Base-by-base conservation (phyloP, 2,113 vertebrate species). In the Poeciliopsis turrubarensis region DNA sequence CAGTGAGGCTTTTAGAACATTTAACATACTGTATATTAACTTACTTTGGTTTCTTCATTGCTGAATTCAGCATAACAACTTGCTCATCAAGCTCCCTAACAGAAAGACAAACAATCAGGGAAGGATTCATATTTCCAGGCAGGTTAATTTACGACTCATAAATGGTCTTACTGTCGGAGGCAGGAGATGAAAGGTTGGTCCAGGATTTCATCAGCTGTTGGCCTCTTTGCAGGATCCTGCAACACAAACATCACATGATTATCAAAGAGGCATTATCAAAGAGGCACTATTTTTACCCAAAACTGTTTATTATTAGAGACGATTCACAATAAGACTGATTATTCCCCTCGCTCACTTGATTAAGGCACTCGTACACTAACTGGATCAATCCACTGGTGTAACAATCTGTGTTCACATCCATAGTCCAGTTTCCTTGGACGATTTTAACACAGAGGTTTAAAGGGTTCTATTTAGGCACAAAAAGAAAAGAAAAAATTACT, bases 361-460 rank as follows among this genome's bases (percentile, higher is more conserved):
- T 93, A 10, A 99, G 95, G 84, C 98, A 99, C 15, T 95, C 93
- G 22, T 97, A 96, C 60, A 98, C 96, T 92, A 98, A 93, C 62
- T 97, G 94, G 85, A 97, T 97, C 85, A 99, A 67, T 9, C 93
- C 97, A 70, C 95, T 10, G 9, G 96, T 96, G 85, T 97, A 98
- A 63, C 96, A 88, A 68, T 94, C 96, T 0, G 96, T 95, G 90
- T 97, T 96, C 79, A 98, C 94, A 65, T 99, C 97, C 97, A 97
- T 97, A 44, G 97, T 96, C 15, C 97, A 96, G 91, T 98, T 98
- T 70, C 98, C 98, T 85, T 99, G 97, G 34, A 99, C 97, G 71
- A 99, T 99, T 95, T 99, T 99, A 86, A 99, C 97, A 91, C 98
- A 99, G 44, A 99, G 93, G 88, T 99, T 99, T 85, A 99, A 92